phyloP scores from a whole-genome alignment of 2,888 invertebrate genomes.

The Autographa pulchrina region DNA sequence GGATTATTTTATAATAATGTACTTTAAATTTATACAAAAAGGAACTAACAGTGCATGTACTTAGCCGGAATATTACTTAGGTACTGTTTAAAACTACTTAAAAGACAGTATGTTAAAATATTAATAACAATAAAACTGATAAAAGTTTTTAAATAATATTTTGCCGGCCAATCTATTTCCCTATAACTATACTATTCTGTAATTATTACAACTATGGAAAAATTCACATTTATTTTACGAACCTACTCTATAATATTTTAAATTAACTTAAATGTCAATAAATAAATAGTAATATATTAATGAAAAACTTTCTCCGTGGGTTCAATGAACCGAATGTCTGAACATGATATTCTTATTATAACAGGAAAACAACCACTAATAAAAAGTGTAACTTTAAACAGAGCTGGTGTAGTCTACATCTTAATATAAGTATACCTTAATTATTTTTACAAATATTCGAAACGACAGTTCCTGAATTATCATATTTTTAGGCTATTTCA shows the following conservation, averaged over 20 bases:
- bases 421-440: conserved; percentile 25
- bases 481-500: conserved; percentile 12
- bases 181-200: conserved; percentile 63
- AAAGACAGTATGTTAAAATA: conserved; percentile 56
- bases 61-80: conserved; percentile 77
- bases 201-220: conserved; percentile 81
- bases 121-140: conserved; percentile 47
- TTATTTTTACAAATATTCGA: conserved; percentile 42
- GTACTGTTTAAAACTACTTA: conserved; percentile 73
- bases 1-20: conserved; percentile 68
- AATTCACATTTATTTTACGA: conserved; percentile 75
- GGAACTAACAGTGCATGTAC: conserved; percentile 86
- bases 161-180: conserved; percentile 60
- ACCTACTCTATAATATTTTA: conserved; percentile 66
- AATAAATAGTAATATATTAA: conserved; percentile 89
- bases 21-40: conserved; percentile 81
- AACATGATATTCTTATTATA: conserved; percentile 37
- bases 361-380: conserved; percentile 36
- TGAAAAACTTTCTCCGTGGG: conserved; percentile 70
- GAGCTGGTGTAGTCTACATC: conserved; percentile 35
- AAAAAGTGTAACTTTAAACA: conserved; percentile 27
- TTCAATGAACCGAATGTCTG: conserved; percentile 59
- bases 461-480: conserved; percentile 25
- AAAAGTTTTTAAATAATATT: conserved; percentile 39
- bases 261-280: conserved; percentile 81